Base-by-base conservation (phyloP, 2,888 invertebrate species). In the Agrotis exclamationis region DNA sequence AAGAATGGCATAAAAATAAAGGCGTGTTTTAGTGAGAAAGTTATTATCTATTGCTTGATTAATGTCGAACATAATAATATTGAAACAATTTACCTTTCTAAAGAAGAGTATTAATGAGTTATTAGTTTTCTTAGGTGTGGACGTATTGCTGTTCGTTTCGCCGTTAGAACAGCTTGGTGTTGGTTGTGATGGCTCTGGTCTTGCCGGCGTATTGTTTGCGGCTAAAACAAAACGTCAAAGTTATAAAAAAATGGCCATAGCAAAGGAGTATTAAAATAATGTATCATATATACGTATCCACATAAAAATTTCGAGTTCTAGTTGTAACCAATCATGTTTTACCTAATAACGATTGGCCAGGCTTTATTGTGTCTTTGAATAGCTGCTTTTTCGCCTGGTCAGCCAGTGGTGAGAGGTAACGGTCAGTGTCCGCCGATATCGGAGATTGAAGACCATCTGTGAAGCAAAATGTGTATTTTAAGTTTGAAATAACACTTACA, bases 31-130 rank as follows among this genome's bases (percentile, higher is more conserved):
- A 28, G 24, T 28, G 11, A 28, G 14, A 51, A 7, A 22, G 1
- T 11, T 28, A 4, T 28, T 54, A 18, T 53, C 16, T 11, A 18
- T 24, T 7, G 18, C 4, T 11, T 28, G 0, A 28, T 51, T 3
- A n/a, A 54, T 33, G n/a, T n/a, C n/a, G n/a, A n/a, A n/a, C n/a
- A n/a, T n/a, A n/a, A n/a, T n/a, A n/a, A n/a, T n/a, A n/a, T n/a
- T 18, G n/a, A 18, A 18, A n/a, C 6, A 18, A 50, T n/a, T 85
- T 94, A 98, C 98, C 97, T 99, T 99, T 94, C 99, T 97, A 90
- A 99, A 98, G 94, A 99, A 99, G 13, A 99, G 96, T 83, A 92
- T 92, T 58, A 96, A 85, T 0, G 96, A 96, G 80, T 95, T 95
- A 80, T 94, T 93, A 0, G 91, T 86, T 84, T 93, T 95, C 84